Conservation (phyloP, 2,113 vertebrate species). For the Oceanodroma tethys region DNA sequence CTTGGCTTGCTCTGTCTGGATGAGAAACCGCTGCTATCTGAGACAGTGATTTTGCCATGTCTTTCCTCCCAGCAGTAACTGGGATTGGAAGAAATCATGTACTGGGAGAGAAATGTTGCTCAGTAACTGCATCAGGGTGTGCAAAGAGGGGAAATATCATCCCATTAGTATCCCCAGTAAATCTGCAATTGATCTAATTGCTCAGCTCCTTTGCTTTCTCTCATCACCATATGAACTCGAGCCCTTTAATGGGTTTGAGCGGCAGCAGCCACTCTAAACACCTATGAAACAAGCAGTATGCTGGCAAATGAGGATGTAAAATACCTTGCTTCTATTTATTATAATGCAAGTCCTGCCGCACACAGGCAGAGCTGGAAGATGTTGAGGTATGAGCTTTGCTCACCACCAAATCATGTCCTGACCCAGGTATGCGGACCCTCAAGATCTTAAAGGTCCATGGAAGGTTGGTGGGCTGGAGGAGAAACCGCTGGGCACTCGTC, state of each 20-base stretch:
- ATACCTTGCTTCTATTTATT: neutral
- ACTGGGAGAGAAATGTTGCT: neutral
- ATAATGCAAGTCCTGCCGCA: neutral
- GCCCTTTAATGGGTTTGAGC: neutral
- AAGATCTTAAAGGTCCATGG: neutral
- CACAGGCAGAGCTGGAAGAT: neutral
- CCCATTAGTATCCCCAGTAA: fast-evolving
- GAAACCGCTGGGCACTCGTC: neutral
- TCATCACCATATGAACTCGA: neutral
- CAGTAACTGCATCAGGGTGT: neutral
- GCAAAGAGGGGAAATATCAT: neutral
- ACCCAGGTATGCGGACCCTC: too few relatives aligned
- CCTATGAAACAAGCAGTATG: neutral
- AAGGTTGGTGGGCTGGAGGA: neutral
- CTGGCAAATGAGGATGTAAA: neutral
- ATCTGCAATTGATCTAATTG: neutral
- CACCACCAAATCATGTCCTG: neutral
- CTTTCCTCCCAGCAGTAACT: neutral
- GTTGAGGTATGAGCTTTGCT: neutral
- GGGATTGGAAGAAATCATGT: neutral
- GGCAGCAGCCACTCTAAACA: neutral
- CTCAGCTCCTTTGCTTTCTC: neutral
- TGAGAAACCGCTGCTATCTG: neutral
- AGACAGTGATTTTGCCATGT: neutral
- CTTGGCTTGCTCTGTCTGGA: slow-evolving; percentile 28